A percentile compares a stretch with the other conserved stretches of the same genome.
Evolutionary conservation across 2,797 vertebrate species (phyloP).

Genomic region (Peromyscus eremicus): DNA sequence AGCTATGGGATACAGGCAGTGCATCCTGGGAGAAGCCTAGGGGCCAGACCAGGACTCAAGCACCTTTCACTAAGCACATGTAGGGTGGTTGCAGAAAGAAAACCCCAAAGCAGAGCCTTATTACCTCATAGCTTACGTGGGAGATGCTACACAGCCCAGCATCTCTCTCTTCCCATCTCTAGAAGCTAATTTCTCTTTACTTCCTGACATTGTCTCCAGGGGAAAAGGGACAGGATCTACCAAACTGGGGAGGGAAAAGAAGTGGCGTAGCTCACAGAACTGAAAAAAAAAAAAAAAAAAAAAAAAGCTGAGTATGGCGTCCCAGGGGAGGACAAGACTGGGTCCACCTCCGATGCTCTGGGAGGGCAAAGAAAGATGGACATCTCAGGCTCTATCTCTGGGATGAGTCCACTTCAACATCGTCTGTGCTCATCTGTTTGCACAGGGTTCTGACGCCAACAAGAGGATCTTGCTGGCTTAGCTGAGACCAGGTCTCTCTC

Average conservation of each 20-base stretch:
- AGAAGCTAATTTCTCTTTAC: not conserved
- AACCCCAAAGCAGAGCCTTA: not conserved
- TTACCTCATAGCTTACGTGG: not conserved
- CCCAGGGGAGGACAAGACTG: not conserved
- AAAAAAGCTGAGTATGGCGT: not conserved
- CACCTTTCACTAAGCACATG: not conserved
- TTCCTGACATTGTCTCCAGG: not conserved
- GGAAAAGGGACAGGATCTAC: not conserved
- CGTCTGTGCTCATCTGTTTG: not conserved
- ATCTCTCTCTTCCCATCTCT: not conserved
- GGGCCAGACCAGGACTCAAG: not conserved
- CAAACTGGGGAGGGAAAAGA: not conserved
- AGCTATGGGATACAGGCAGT: rapidly evolving
- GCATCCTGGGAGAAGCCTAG: not conserved
- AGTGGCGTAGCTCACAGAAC: not conserved
- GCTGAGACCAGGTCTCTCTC: not conserved
- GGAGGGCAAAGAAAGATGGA: not conserved
- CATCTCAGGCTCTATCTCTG: not conserved
- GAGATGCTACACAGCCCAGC: rapidly evolving
- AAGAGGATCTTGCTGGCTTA: not conserved
- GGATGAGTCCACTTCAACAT: too few species aligned
- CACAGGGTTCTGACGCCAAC: not conserved
- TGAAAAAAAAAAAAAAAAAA: not conserved
- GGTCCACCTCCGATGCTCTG: not conserved
- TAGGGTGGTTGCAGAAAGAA: not conserved